These are phyloP conservation scores for Semicossyphus pulcher DNA, from an alignment of 2,113 vertebrate species.

Conservation along the genomic window DNA sequence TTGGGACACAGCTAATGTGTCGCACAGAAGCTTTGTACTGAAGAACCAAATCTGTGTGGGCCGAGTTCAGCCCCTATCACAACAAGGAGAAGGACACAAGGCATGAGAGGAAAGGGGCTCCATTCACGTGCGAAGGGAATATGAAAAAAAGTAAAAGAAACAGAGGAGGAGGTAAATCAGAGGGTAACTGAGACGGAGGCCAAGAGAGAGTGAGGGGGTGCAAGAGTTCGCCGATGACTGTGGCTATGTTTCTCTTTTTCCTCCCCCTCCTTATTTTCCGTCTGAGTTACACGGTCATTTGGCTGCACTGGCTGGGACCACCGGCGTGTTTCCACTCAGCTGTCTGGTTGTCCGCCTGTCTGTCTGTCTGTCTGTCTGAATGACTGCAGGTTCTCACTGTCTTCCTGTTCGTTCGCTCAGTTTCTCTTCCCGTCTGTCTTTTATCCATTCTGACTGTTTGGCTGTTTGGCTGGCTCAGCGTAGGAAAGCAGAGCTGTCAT, in stretches of 20 bases:
- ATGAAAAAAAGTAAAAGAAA: constrained; percentile 6
- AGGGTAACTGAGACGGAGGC: constrained; percentile 41
- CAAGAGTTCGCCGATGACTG: constrained; percentile 31
- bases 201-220: constrained; percentile 36
- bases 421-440: constrained; percentile 46
- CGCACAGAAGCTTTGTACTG: no score
- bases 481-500: constrained; percentile 34
- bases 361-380: constrained; percentile 40
- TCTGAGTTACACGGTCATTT: constrained; percentile 77
- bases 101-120: neutral
- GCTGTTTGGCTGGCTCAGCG: constrained; percentile 17
- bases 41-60: neutral
- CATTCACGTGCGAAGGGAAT: neutral
- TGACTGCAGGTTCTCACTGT: constrained; percentile 52
- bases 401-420: constrained; percentile 17
- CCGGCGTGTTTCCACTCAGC: constrained; percentile 72
- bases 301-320: constrained; percentile 70
- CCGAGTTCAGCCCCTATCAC: neutral
- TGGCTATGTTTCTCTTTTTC: constrained; percentile 67
- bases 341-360: constrained; percentile 49
- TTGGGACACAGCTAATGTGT: no score
- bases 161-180: constrained; percentile 26
- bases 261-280: constrained; percentile 72
- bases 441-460: constrained; percentile 24
- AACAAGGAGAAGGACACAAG: constrained; percentile 1